phyloP scores from a whole-genome alignment of 2,888 invertebrate genomes.

The Drosophila seclusa region DNA sequence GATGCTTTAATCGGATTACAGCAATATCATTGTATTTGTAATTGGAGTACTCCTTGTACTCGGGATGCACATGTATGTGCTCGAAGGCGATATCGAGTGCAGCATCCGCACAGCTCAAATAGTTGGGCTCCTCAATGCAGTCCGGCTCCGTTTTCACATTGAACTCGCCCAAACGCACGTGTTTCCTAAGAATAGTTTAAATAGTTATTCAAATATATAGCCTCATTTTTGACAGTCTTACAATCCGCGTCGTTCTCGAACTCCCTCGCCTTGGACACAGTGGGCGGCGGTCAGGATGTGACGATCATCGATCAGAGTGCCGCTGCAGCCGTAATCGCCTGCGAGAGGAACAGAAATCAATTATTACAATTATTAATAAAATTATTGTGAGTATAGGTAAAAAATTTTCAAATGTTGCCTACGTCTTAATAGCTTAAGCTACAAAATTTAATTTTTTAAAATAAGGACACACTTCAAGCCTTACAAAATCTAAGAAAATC shows the following conservation, averaged over 20 bases:
- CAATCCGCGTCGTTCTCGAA: conserved; percentile 86
- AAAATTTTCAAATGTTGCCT: too few species aligned
- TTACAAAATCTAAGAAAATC: neutral
- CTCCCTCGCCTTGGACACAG: conserved; percentile 86
- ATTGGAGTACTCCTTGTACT: conserved; percentile 86
- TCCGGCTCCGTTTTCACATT: conserved; percentile 87
- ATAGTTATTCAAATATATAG: neutral
- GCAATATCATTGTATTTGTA: conserved; percentile 87
- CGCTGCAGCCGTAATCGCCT: conserved; percentile 87
- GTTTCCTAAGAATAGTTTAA: conserved; percentile 70
- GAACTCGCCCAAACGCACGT: conserved; percentile 88
- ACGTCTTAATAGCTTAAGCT: too few species aligned
- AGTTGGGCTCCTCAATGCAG: conserved; percentile 85
- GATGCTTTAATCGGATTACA: conserved; percentile 83
- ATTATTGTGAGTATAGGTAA: neutral
- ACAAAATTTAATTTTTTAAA: too few species aligned
- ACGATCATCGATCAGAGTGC: conserved; percentile 87
- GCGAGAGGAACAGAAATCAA: neutral
- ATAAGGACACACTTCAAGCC: neutral
- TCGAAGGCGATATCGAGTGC: conserved; percentile 88
- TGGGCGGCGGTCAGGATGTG: conserved; percentile 88
- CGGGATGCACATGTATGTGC: conserved; percentile 88
- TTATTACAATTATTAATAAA: neutral
- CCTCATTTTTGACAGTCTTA: conserved; percentile 83
- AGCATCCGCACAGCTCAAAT: conserved; percentile 87